phyloP scores from a whole-genome alignment of 2,797 vertebrate genomes.

The Chloroceryle amazona region DNA sequence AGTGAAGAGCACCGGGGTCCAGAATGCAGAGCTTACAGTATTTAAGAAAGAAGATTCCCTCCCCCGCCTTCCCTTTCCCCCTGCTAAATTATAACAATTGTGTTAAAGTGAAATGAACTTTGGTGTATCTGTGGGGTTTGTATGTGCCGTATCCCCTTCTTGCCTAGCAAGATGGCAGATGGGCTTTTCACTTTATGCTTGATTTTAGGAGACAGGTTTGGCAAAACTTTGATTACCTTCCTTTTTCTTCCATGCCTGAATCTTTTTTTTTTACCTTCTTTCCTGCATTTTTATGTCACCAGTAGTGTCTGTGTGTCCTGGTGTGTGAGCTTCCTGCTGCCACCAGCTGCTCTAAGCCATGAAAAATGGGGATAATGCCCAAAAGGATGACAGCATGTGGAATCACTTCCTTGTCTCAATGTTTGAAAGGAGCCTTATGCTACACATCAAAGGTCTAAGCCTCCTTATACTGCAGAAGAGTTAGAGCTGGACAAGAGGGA shows the following conservation, averaged over 20 bases:
- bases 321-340: background rate
- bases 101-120: background rate
- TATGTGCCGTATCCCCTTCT: background rate
- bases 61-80: background rate
- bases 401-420: background rate
- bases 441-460: background rate
- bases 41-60: background rate
- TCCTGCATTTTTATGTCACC: background rate
- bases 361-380: background rate
- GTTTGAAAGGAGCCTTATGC: background rate
- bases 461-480: background rate
- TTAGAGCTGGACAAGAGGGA: background rate
- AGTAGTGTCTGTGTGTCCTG: background rate
- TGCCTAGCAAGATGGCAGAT: background rate
- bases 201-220: background rate
- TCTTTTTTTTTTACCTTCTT: background rate
- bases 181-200: background rate
- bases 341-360: background rate
- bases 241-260: background rate
- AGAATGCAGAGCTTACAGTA: background rate
- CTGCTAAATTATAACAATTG: background rate
- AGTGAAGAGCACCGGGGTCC: background rate
- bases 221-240: background rate
- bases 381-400: background rate
- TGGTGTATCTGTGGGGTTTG: background rate